Percentiles rank a stretch among this genome's conserved stretches.
These are phyloP conservation scores for Chloroclysta siterata DNA, from an alignment of 2,888 invertebrate species.

Conservation along the genomic window DNA sequence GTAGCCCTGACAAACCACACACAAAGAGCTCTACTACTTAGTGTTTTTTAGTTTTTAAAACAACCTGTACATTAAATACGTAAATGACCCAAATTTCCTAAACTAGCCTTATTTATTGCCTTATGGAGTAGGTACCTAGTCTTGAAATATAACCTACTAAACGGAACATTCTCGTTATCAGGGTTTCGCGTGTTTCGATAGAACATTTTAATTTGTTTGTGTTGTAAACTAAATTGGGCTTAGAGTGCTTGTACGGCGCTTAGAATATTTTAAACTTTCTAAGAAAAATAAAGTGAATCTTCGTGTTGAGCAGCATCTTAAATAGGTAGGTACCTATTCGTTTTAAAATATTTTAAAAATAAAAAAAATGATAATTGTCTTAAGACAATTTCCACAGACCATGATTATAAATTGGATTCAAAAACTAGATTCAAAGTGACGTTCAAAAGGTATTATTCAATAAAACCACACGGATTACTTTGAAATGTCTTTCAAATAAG, in stretches of 20 bases:
- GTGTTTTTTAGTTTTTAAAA: background rate
- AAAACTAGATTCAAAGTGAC: too few species aligned
- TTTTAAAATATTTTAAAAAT: too few species aligned
- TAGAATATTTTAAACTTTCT: background rate
- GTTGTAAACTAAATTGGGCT: conserved; percentile 33
- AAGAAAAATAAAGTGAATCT: background rate
- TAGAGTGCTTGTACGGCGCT: background rate
- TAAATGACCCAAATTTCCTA: conserved; percentile 62
- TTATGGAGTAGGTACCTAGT: conserved; percentile 35
- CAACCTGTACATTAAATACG: conserved; percentile 20
- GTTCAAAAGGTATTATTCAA: too few species aligned
- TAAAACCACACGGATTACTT: too few species aligned
- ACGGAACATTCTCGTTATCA: conserved; percentile 65
- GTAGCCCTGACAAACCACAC: too few species aligned
- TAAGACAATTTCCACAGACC: too few species aligned
- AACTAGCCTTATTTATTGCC: conserved; percentile 72
- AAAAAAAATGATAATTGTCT: too few species aligned
- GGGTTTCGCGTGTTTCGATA: conserved; percentile 45
- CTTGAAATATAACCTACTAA: conserved; percentile 69
- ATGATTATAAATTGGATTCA: too few species aligned
- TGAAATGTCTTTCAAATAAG: too few species aligned
- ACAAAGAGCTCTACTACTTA: too few species aligned
- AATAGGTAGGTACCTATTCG: too few species aligned
- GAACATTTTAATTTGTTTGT: conserved; percentile 45
- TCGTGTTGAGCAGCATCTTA: background rate